Percentiles rank a stretch among this genome's conserved stretches.
These are phyloP conservation scores for Cephus pulcher DNA, from an alignment of 2,888 invertebrate species.

Conservation along the genomic window DNA sequence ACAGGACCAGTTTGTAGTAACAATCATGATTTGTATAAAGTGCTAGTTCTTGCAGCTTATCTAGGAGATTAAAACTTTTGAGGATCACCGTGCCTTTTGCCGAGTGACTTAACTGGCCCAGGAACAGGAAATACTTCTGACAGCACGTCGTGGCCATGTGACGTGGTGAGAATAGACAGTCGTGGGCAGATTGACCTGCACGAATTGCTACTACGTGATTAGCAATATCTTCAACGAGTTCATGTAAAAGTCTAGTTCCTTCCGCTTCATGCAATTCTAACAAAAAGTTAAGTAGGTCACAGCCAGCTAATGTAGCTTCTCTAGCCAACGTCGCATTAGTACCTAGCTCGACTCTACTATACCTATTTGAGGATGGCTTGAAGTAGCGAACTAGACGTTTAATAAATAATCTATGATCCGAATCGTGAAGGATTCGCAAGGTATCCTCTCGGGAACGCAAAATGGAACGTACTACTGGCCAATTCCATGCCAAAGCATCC, in stretches of 20 bases:
- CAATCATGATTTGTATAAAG: slow-evolving; percentile 88
- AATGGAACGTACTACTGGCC: slow-evolving; percentile 82
- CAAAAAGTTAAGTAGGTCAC: slow-evolving; percentile 82
- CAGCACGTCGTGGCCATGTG: slow-evolving; percentile 90
- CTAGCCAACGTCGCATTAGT: slow-evolving; percentile 68
- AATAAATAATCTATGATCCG: slow-evolving; percentile 75
- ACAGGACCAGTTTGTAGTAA: slow-evolving; percentile 93
- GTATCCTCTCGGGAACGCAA: slow-evolving; percentile 68
- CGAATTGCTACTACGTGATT: slow-evolving; percentile 80
- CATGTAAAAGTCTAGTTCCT: slow-evolving; percentile 78
- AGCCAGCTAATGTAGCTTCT: slow-evolving; percentile 76
- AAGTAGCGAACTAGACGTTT: slow-evolving; percentile 85
- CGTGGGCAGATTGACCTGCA: slow-evolving; percentile 82
- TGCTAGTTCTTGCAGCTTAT: slow-evolving; percentile 79
- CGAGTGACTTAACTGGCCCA: slow-evolving; percentile 86
- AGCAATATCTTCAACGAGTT: slow-evolving; percentile 84
- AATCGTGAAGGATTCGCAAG: slow-evolving; percentile 74
- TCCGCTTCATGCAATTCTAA: slow-evolving; percentile 78
- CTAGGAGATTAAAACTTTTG: slow-evolving; percentile 68
- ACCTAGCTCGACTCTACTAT: slow-evolving; percentile 84
- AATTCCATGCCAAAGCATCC: slow-evolving; percentile 90
- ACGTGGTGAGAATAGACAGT: slow-evolving; percentile 88
- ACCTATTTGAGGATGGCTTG: slow-evolving; percentile 88
- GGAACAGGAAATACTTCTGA: slow-evolving; percentile 94
- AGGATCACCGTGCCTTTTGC: slow-evolving; percentile 78